Percentiles rank a stretch among this genome's conserved stretches.
Evolutionary conservation across 2,113 vertebrate genomes (phyloP).

Genomic region (Scatophagus argus): DNA sequence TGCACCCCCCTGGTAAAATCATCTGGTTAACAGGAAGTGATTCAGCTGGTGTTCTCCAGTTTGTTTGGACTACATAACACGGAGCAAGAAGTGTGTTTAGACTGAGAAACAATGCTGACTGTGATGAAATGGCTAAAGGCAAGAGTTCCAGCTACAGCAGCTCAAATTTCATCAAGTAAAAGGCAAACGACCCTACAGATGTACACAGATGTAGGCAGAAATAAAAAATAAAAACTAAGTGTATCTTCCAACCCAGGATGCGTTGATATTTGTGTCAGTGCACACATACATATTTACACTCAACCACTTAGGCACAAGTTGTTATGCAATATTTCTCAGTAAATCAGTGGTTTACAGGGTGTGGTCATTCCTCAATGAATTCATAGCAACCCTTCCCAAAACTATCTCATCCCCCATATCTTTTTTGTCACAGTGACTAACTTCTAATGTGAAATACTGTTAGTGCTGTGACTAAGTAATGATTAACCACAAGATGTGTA

Average conservation of each 20-base stretch:
- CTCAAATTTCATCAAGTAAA: neutral
- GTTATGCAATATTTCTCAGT: neutral
- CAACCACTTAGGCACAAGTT: neutral
- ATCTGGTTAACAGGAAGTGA: slow-evolving; percentile 21
- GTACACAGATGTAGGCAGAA: neutral
- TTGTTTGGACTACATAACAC: slow-evolving; percentile 13
- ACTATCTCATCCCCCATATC: slow-evolving; percentile 26
- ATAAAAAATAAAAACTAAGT: neutral
- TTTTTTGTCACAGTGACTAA: slow-evolving; percentile 43
- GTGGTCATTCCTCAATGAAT: slow-evolving; percentile 37
- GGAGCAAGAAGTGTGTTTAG: slow-evolving; percentile 13
- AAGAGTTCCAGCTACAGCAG: neutral
- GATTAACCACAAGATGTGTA: slow-evolving; percentile 37
- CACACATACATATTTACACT: neutral
- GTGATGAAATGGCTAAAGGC: neutral
- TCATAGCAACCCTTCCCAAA: slow-evolving; percentile 47
- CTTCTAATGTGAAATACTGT: slow-evolving; percentile 25
- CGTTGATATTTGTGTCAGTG: neutral
- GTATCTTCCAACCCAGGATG: neutral
- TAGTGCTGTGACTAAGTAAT: slow-evolving; percentile 58
- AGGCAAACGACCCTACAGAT: neutral
- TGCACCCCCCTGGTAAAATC: neutral
- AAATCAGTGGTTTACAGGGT: slow-evolving; percentile 38
- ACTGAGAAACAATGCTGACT: neutral
- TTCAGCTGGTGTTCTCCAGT: neutral